A percentile compares a stretch with the other conserved stretches of the same genome.
Evolutionary conservation across 2,797 vertebrate genomes (phyloP).

Genomic region (Enteromius radiatus): DNA sequence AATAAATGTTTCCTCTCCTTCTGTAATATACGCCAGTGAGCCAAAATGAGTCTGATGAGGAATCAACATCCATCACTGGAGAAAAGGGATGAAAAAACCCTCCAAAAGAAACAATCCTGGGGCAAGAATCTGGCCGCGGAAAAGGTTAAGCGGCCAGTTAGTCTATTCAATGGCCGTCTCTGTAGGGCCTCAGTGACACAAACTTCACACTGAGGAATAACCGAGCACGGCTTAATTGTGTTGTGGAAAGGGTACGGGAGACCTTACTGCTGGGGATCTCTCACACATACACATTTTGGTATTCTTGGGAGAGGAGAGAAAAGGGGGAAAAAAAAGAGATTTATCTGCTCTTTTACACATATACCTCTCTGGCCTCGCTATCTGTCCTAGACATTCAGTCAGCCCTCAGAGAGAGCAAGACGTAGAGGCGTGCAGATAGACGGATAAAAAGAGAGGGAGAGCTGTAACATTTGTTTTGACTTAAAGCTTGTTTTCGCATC

Average conservation of each 20-base stretch:
- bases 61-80: slow-evolving; percentile 71
- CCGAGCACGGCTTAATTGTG: slow-evolving; percentile 50
- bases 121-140: slow-evolving; percentile 32
- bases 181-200: slow-evolving; percentile 38
- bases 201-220: slow-evolving; percentile 52
- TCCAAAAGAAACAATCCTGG: slow-evolving; percentile 73
- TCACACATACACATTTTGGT: slow-evolving; percentile 12
- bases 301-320: slow-evolving; percentile 12
- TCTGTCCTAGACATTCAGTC: slow-evolving; percentile 33
- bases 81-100: slow-evolving; percentile 44
- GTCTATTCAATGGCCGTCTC: slow-evolving; percentile 47
- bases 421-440: slow-evolving; percentile 33
- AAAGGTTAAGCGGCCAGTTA: slow-evolving; percentile 60
- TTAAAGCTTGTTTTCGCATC: slow-evolving; percentile 11
- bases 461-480: slow-evolving; percentile 14
- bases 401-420: slow-evolving; percentile 24
- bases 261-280: slow-evolving; percentile 35
- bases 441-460: slow-evolving; percentile 33
- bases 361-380: slow-evolving; percentile 25
- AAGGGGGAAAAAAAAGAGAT: background rate
- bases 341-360: slow-evolving; percentile 34
- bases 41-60: slow-evolving; percentile 74
- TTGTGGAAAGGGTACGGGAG: slow-evolving; percentile 52
- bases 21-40: slow-evolving; percentile 53
- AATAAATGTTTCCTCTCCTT: slow-evolving; percentile 71